Base-by-base conservation (phyloP, 2,888 invertebrate species). In the Chironomus tentans region DNA sequence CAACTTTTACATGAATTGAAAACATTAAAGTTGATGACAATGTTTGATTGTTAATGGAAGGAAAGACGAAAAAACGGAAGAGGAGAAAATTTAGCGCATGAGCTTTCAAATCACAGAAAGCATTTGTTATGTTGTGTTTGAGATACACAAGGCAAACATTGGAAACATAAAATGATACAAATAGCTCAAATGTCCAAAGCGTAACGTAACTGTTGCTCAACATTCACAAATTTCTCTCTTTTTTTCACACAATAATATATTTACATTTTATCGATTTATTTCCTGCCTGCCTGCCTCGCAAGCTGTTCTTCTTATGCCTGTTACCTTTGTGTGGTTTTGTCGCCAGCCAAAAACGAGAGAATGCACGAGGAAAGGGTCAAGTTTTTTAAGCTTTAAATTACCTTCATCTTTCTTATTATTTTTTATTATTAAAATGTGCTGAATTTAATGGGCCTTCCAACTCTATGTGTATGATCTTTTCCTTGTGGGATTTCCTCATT, bases 131-230 rank as follows among this genome's bases (percentile, higher is more conserved):
- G 38, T 38, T 38, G 38, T 38, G 38, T 38, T 38, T 38, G 38
- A 10, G 38, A 10, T 38, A 38, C 10, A 38, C 38, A 38, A 38
- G 38, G 38, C 38, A 38, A 56, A 15, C 15, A 56, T 56, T 56
- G 56, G 56, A 56, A 56, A 18, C 56, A 56, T 18, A 50, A 56
- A 56, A 56, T 56, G 56, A 15, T 56, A 56, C 56, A 56, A 56
- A 56, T 15, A 56, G 15, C 56, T 56, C 15, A 56, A 56, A 56
- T 18, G 50, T 50, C 50, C 56, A 56, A 4, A 56, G 15, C 56
- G 56, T 56, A 56, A 56, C 56, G 65, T 65, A 65, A 65, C 65
- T 65, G 65, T 65, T 65, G 65, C 65, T 22, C 65, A 65, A 65
- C 65, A 65, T 24, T 21, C 21, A 24, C 13, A 65, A 13, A 21